Conservation (phyloP, 2,888 invertebrate species). For the Lasioglossum morio region DNA sequence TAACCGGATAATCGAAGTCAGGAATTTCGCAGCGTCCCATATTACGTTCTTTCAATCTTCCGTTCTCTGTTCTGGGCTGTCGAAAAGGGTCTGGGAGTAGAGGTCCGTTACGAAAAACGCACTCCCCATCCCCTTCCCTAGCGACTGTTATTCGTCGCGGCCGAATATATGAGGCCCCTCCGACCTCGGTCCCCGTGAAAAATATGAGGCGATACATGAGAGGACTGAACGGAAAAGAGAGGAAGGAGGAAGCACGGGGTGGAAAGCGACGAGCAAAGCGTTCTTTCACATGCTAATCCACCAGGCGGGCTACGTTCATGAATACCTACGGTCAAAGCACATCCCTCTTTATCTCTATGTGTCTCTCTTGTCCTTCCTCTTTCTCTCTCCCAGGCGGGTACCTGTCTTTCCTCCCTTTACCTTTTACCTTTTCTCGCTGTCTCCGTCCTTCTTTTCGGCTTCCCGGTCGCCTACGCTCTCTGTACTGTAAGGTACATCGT, state of each 20-base stretch:
- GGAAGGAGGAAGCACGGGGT: conserved; percentile 58
- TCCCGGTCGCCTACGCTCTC: conserved; percentile 33
- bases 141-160: conserved; percentile 41
- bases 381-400: conserved; percentile 14
- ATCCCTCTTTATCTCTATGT: conserved; percentile 62
- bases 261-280: conserved; percentile 80
- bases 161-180: conserved; percentile 56
- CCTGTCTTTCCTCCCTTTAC: conserved; percentile 29
- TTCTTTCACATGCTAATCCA: conserved; percentile 84
- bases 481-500: conserved; percentile 54
- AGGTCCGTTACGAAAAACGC: conserved; percentile 17
- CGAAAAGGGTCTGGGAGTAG: not conserved
- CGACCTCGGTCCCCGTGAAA: conserved; percentile 60
- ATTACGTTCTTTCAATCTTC: conserved; percentile 39
- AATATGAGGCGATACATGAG: conserved; percentile 68
- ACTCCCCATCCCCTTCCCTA: not conserved
- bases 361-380: conserved; percentile 32
- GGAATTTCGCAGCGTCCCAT: conserved; percentile 46
- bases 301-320: conserved; percentile 80
- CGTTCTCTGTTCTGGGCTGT: conserved; percentile 1
- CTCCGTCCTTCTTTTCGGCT: conserved; percentile 32
- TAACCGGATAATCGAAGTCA: conserved; percentile 48
- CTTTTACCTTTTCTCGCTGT: conserved; percentile 28
- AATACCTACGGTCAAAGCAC: conserved; percentile 83
- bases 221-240: conserved; percentile 48